Conservation (phyloP, 2,113 vertebrate species). For the Sapayoa aenigma region DNA sequence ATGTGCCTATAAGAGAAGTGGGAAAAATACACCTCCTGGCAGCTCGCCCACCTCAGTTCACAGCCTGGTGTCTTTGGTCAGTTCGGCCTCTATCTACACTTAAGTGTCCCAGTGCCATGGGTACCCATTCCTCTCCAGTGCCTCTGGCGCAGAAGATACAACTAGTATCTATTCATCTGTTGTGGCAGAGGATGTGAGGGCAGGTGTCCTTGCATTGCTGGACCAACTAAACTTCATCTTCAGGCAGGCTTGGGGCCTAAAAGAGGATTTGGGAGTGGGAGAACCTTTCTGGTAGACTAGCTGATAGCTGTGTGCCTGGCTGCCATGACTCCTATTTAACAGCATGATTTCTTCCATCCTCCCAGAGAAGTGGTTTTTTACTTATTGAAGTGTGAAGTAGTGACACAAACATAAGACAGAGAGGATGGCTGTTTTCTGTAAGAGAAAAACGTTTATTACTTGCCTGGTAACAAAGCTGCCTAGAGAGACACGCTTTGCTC, state of each 20-base stretch:
- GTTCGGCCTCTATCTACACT: rapidly evolving
- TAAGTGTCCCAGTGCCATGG: rapidly evolving
- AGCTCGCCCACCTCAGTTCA: neutral
- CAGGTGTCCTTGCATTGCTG: neutral
- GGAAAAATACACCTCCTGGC: neutral
- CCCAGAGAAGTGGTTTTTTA: neutral
- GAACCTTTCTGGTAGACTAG: neutral
- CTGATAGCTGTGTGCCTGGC: neutral
- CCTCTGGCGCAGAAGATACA: neutral
- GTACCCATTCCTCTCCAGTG: too few species aligned
- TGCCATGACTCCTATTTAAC: neutral
- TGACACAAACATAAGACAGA: neutral
- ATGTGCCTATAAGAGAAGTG: neutral
- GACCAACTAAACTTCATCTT: neutral
- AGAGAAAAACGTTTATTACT: neutral
- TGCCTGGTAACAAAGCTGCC: neutral
- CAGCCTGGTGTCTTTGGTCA: neutral
- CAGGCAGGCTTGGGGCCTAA: neutral
- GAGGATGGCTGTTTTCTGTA: neutral
- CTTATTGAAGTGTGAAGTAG: neutral
- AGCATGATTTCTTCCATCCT: neutral
- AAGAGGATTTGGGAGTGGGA: neutral
- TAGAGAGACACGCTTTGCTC: rapidly evolving
- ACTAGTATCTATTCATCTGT: too few species aligned
- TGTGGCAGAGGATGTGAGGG: rapidly evolving